phyloP scores from a whole-genome alignment of 2,888 invertebrate species.

The Yponomeuta evonymella region DNA sequence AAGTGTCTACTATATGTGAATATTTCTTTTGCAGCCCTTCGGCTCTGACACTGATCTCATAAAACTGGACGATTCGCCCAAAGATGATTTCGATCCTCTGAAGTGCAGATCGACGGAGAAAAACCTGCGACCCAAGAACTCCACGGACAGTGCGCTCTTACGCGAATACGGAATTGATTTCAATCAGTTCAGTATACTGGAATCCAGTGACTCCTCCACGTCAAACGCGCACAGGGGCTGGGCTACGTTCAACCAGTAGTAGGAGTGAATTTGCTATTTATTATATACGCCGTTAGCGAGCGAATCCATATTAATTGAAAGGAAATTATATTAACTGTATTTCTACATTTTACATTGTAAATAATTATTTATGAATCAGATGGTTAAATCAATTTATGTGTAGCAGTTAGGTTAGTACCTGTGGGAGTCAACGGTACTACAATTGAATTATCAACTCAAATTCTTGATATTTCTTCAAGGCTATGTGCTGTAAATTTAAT shows the following conservation, averaged over 20 bases:
- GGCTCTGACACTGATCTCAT: constrained; percentile 66
- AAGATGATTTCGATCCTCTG: constrained; percentile 63
- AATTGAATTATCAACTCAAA: neutral
- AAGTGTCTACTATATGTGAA: constrained; percentile 13
- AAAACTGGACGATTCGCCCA: constrained; percentile 64
- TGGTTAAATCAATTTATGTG: neutral
- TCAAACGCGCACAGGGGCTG: constrained; percentile 55
- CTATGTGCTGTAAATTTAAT: neutral
- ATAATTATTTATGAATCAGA: constrained; percentile 22
- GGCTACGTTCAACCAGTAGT: constrained; percentile 60
- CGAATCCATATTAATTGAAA: neutral
- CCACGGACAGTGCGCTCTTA: constrained; percentile 79
- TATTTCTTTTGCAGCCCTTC: constrained; percentile 65
- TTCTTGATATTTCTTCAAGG: neutral
- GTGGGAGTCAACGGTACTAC: neutral
- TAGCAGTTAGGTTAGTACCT: neutral
- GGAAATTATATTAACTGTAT: constrained; percentile 11
- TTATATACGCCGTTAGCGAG: neutral
- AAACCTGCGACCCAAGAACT: constrained; percentile 52
- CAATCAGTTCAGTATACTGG: constrained; percentile 65
- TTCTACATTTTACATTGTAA: constrained; percentile 16
- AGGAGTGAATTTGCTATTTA: neutral
- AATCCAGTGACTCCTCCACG: constrained; percentile 48
- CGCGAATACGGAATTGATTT: constrained; percentile 86
- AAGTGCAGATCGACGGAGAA: constrained; percentile 53